phyloP scores from a whole-genome alignment of 2,113 vertebrate species.

The Vulpes ferrilata region DNA sequence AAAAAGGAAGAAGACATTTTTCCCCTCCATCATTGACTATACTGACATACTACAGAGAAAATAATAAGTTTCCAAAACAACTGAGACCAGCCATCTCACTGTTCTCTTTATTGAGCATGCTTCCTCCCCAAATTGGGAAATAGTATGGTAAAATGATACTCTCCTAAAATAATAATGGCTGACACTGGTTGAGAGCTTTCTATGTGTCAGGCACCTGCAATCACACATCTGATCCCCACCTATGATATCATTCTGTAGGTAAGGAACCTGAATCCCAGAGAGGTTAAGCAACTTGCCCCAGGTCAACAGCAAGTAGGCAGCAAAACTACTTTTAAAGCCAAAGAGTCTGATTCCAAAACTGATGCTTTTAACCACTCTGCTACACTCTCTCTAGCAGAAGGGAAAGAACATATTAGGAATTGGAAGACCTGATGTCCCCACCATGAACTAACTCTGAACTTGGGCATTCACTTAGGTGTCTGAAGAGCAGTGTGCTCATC shows the following conservation, averaged over 20 bases:
- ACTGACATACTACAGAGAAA: constrained; percentile 69
- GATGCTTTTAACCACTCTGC: neutral
- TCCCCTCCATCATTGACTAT: constrained; percentile 57
- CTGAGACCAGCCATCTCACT: constrained; percentile 31
- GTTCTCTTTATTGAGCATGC: constrained; percentile 27
- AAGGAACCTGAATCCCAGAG: constrained; percentile 5
- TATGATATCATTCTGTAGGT: neutral
- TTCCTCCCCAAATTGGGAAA: constrained; percentile 52
- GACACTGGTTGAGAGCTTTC: neutral
- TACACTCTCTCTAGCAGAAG: neutral
- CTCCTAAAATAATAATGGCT: neutral
- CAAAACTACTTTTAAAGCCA: constrained; percentile 9
- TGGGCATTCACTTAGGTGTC: neutral
- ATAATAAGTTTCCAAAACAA: constrained; percentile 79
- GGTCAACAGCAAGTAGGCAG: neutral
- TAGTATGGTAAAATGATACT: neutral
- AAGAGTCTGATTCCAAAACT: neutral
- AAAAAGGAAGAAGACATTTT: constrained; percentile 44
- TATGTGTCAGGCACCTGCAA: neutral
- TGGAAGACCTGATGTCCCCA: neutral
- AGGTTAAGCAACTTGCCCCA: neutral
- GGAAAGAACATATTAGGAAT: neutral
- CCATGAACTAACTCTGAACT: neutral
- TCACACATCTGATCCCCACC: neutral
- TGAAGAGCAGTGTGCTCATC: neutral